Evolutionary conservation across 2,888 invertebrate genomes (phyloP).

Genomic region (Drosophila prolongata): DNA sequence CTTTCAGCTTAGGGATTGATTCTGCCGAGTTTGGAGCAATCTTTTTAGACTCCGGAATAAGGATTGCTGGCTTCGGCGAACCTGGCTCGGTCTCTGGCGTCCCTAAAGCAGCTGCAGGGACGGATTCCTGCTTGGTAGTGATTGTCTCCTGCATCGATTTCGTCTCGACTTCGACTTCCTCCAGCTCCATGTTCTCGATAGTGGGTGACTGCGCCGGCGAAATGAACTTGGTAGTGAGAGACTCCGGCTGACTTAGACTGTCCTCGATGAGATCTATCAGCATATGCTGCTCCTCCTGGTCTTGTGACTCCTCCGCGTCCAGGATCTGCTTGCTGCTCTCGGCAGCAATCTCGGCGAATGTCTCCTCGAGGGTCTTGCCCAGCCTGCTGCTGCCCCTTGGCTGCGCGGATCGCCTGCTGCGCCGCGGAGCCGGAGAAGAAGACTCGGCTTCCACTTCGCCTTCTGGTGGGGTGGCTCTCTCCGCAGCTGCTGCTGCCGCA

Average conservation of each 20-base stretch:
- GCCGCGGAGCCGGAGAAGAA: neutral
- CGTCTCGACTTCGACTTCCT: neutral
- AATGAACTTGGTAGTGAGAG: too few relatives aligned
- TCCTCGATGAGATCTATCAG: slow-evolving; percentile 40
- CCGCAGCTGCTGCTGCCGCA: neutral
- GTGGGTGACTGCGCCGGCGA: neutral
- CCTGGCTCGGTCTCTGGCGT: neutral
- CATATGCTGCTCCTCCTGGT: slow-evolving; percentile 12
- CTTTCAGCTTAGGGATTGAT: neutral
- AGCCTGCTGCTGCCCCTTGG: slow-evolving; percentile 1
- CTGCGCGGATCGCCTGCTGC: slow-evolving; percentile 40
- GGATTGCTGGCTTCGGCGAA: neutral
- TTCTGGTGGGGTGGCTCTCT: neutral
- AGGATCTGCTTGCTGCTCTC: slow-evolving; percentile 32
- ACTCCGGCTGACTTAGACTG: slow-evolving; percentile 10
- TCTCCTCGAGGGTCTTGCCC: slow-evolving; percentile 55
- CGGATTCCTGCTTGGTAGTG: neutral
- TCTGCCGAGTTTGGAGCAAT: too few relatives aligned
- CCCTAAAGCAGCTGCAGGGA: too few relatives aligned
- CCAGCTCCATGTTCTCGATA: neutral
- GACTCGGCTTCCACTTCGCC: neutral
- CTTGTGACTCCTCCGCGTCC: slow-evolving; percentile 10
- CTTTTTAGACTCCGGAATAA: neutral
- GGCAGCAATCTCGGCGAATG: slow-evolving; percentile 57
- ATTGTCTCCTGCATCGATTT: too few relatives aligned